A percentile compares a stretch with the other conserved stretches of the same genome.
Evolutionary conservation across 2,888 invertebrate genomes (phyloP).

Genomic region (Drosophila anomelani): DNA sequence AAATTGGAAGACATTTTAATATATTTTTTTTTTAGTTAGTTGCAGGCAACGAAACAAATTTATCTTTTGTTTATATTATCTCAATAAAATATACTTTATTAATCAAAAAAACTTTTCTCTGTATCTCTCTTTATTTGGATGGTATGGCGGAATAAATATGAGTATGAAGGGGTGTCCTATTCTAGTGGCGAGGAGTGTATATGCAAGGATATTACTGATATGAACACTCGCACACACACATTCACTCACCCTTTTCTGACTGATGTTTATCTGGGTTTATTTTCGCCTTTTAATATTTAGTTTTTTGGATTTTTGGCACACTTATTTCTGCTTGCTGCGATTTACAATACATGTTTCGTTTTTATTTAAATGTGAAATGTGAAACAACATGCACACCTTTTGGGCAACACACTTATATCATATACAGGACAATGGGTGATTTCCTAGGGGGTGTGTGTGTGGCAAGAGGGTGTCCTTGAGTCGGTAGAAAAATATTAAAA

Average conservation of each 20-base stretch:
- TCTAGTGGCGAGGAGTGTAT: no score
- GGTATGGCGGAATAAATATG: no score
- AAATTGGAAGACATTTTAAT: no score
- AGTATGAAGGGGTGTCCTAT: no score
- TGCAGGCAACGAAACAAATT: no score
- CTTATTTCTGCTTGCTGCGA: constrained; percentile 41
- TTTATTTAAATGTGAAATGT: constrained; percentile 40
- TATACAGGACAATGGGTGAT: constrained; percentile 5
- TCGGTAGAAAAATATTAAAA: no score
- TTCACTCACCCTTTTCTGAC: constrained; percentile 42
- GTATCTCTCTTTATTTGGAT: no score
- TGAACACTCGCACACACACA: constrained; percentile 56
- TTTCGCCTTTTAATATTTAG: constrained; percentile 45
- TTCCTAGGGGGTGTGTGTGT: background rate
- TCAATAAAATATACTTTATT: no score
- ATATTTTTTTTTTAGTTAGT: no score
- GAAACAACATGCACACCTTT: constrained; percentile 44
- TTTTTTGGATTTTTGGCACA: constrained; percentile 61
- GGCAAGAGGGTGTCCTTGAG: background rate
- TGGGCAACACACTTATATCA: constrained; percentile 10
- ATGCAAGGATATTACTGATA: constrained; percentile 36
- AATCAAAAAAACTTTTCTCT: no score
- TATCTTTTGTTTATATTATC: no score
- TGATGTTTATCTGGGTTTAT: constrained; percentile 18
- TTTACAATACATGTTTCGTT: constrained; percentile 34